These are phyloP conservation scores for Sapajus apella DNA, from an alignment of 2,113 vertebrate species.

Conservation along the genomic window DNA sequence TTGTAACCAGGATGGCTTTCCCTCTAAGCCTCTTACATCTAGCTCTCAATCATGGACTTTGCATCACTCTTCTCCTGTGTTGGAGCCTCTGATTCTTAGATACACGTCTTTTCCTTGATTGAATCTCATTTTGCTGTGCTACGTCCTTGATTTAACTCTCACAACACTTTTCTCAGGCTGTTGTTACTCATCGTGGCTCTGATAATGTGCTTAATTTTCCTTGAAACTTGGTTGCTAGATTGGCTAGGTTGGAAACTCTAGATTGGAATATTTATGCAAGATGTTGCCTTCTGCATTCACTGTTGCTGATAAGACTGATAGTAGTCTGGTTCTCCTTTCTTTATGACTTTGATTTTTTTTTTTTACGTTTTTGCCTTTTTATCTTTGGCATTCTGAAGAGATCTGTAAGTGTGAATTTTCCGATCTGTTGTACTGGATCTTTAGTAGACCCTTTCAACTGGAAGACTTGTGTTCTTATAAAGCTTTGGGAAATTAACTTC, in stretches of 20 bases:
- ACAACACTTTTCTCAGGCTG: neutral
- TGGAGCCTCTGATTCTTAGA: neutral
- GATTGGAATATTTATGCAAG: neutral
- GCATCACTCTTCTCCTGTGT: neutral
- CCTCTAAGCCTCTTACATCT: neutral
- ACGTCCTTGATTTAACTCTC: neutral
- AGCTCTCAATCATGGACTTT: neutral
- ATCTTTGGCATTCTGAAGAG: neutral
- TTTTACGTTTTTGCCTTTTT: neutral
- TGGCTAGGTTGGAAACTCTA: neutral
- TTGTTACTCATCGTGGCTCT: neutral
- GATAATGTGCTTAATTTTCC: neutral
- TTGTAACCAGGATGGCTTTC: neutral
- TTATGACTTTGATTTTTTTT: neutral
- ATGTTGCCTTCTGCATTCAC: neutral
- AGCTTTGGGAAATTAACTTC: conserved; percentile 7
- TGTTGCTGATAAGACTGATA: neutral
- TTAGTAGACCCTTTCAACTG: neutral
- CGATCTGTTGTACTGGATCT: neutral
- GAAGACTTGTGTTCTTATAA: conserved; percentile 1
- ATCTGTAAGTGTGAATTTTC: neutral
- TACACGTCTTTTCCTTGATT: neutral
- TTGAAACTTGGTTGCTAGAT: neutral
- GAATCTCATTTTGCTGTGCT: neutral
- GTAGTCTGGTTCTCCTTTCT: neutral